Base-by-base conservation (phyloP, 1,140 invertebrate genomes). In the Venturia canescens region DNA sequence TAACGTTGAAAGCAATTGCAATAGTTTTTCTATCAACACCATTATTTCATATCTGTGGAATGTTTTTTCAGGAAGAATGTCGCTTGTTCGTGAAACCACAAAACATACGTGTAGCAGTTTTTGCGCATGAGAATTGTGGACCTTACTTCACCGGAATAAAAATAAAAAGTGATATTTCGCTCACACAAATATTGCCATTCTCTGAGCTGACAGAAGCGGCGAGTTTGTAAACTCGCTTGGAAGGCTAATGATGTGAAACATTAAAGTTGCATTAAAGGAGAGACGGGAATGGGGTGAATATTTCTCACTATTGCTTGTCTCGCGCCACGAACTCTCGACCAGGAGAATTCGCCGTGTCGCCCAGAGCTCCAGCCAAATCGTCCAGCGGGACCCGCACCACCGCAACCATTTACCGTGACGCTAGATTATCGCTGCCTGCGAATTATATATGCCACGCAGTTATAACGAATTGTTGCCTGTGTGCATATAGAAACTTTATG, bases 201-300 rank as follows among this genome's bases (percentile, higher is more conserved):
- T n/a, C 53, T 23, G 11, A 44, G 38, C 53, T n/a, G 21, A 57
- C 5, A 7, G 53, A 57, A 18, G 38, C 27, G 23, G 50, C 60
- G 26, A 23, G 15, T 31, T 29, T 6, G 26, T 70, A 53, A 23
- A 70, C 67, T 29, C 57, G 38, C 23, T 27, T 31, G 74, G 57
- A 69, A 63, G 71, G 71, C 70, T 81, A 81, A 81, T 76, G 80
- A 81, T 74, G 53, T 27, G 38, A 76, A 75, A 81, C 80, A 81
- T 81, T 81, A 81, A 81, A 81, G 70, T 76, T 75, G 70, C 80
- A 81, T 75, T 75, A 81, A 31, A 63, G 23, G n/a, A 67, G 26
- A 67, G 60, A 44, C 21, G 76, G 80, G 27, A 76, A 70, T 38
- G 67, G 57, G 60, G 21, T 31, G 31, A 69, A 77, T 48, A 77